Evolutionary conservation across 2,113 vertebrate species (phyloP).

Genomic region (Sialia sialis): DNA sequence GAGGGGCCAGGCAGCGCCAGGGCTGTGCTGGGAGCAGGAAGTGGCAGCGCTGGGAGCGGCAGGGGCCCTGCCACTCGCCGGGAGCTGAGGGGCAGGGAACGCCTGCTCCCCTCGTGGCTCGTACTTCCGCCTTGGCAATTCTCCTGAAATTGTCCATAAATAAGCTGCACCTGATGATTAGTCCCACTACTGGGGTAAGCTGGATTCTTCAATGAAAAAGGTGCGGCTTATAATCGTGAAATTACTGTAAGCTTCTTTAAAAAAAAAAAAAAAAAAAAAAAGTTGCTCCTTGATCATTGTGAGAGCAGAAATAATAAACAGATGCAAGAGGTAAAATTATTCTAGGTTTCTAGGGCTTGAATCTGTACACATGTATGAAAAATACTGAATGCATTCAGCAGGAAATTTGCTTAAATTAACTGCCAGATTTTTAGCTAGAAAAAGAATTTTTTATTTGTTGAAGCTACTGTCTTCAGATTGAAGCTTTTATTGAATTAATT

Average conservation of each 20-base stretch:
- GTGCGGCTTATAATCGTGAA: too few relatives aligned
- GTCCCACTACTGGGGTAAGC: too few relatives aligned
- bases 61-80: too few relatives aligned
- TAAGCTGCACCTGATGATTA: too few relatives aligned
- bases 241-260: background rate
- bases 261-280: background rate
- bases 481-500: background rate
- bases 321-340: background rate
- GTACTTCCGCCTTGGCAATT: too few relatives aligned
- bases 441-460: background rate
- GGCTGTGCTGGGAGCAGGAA: too few relatives aligned
- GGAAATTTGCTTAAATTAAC: background rate
- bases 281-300: accelerated
- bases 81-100: too few relatives aligned
- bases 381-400: background rate
- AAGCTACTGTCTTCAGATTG: background rate
- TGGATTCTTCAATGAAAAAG: too few relatives aligned
- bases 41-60: too few relatives aligned
- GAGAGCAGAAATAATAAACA: background rate
- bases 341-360: background rate
- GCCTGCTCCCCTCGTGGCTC: too few relatives aligned
- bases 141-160: too few relatives aligned
- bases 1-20: too few relatives aligned
- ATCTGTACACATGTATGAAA: background rate
- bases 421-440: background rate